Evolutionary conservation across 1,140 invertebrate genomes (phyloP), one percentile per base, ranked within the genome.

Genomic region (Drosophila teissieri): DNA sequence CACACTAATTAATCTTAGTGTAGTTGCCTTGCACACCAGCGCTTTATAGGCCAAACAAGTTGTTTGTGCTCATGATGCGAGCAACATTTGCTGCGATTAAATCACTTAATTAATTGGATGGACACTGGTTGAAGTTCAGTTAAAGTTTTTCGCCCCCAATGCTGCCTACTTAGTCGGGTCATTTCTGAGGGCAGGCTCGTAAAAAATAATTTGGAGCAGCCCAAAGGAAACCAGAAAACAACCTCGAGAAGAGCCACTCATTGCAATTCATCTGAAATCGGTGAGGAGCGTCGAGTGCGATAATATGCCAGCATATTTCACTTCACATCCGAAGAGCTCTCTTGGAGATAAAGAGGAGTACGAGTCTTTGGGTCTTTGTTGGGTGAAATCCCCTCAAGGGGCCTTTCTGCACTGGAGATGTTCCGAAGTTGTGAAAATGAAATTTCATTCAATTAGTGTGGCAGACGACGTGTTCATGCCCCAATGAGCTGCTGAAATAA

Each of bases 101-200:
- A 74, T 74, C 72, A 39, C 64, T 74, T 74, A 74, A 74, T 74
- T 74, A 74, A 74, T 74, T 55, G 44, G 51, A 74, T 74, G 70
- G 24, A 40, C 60, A 48, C 17, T 12, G 74, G 51, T 64, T 64
- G 17, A 63, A 74, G 58, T 64, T 58, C 37, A 39, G 64, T 49
- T 72, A 39, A 55, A 49, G 53, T 58, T 62, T 53, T 31, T 31
- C 44, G 56, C 42, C 68, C 56, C 44, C 31, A 37, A 54, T 17
- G 53, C 22, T 11, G 12, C 17, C 44, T 8, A 11, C 27, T 42
- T 12, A 12, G 11, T 37, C 34, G 51, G 42, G 42, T 42, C 56
- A 48, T 24, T 53, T 4, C 56, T 34, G 36, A 36, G 46, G 42
- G 56, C 15, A 46, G 45, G 37, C 22, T 49, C 58, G 39, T 63